Base-by-base conservation (phyloP, 2,113 vertebrate genomes). In the Bos indicus region DNA sequence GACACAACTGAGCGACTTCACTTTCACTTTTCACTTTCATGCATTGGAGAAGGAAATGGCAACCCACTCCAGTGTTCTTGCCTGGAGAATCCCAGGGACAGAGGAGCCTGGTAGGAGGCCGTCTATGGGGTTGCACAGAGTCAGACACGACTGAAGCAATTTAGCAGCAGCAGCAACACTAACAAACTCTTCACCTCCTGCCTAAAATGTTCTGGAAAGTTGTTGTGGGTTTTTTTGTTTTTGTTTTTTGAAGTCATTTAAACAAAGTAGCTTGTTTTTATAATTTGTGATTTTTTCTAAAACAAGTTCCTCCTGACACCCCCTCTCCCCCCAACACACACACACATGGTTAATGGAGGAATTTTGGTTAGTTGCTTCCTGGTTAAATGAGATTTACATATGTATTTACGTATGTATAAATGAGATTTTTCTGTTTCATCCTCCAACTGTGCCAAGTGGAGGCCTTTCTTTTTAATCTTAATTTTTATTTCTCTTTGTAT, bases 401-500 rank as follows among this genome's bases (percentile, higher is more conserved):
- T 36, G 33, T 36, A 36, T 67, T 36, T 67, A 36, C 64, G 36
- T 36, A 36, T 71, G n/a, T 40, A 40, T 40, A 40, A 67, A 71
- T 52, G 48, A 51, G 46, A 81, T 81, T 95, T 96, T 77, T 40
- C 40, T 83, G 7, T 93, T 97, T 91, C 25, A 52, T 91, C 82
- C 23, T 95, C 51, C 90, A 33, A 67, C n/a, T 90, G 8, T 94
- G 64, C 85, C 94, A 95, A 80, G 28, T 89, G 59, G 60, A 67
- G 43, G 33, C 5, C 36, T 94, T 94, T 93, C 25, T 88, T 59
- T 59, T 52, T 33, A 5, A 51, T 17, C 3, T 25, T 88, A 36
- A 26, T 92, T 84, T 95, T 95, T 95, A 59, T 93, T 95, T 62
- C 46, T 97, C 57, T 91, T 97, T 95, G 2, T 88, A 7, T 33